Percentiles rank a stretch among this genome's conserved stretches.
Conservation (phyloP, 2,888 invertebrate genomes). For the Andrena dorsata region DNA sequence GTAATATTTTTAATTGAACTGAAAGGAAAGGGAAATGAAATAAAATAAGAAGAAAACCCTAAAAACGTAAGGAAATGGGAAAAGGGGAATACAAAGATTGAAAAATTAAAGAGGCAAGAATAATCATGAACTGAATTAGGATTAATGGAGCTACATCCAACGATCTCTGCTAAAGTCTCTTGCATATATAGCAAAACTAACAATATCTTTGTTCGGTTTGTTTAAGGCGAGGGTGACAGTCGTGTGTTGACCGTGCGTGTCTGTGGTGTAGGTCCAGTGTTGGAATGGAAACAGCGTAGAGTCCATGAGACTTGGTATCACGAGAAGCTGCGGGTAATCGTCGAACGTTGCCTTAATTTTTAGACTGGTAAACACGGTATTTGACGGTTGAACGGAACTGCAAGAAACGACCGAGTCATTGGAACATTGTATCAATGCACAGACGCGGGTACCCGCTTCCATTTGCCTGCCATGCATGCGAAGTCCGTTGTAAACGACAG, state of each 20-base stretch:
- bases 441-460: conserved; percentile 74
- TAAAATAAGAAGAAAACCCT: no score
- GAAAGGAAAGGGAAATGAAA: no score
- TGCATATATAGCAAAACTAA: conserved; percentile 75
- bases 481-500: conserved; percentile 79
- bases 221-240: conserved; percentile 61
- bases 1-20: no score
- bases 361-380: conserved; percentile 65
- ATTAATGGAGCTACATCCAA: not conserved
- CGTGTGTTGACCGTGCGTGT: conserved; percentile 36
- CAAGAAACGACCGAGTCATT: conserved; percentile 77
- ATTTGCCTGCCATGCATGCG: conserved; percentile 61
- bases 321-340: conserved; percentile 61
- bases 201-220: conserved; percentile 62
- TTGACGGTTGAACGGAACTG: conserved; percentile 54
- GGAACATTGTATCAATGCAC: conserved; percentile 80
- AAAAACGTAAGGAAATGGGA: no score
- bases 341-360: conserved; percentile 67
- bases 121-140: no score
- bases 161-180: conserved; percentile 58
- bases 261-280: conserved; percentile 50
- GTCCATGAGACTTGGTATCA: conserved; percentile 68
- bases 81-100: no score
- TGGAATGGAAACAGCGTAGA: conserved; percentile 65
- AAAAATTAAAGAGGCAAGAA: no score